Evolutionary conservation across 2,888 invertebrate genomes (phyloP).

Genomic region (Vandiemenella viatica): DNA sequence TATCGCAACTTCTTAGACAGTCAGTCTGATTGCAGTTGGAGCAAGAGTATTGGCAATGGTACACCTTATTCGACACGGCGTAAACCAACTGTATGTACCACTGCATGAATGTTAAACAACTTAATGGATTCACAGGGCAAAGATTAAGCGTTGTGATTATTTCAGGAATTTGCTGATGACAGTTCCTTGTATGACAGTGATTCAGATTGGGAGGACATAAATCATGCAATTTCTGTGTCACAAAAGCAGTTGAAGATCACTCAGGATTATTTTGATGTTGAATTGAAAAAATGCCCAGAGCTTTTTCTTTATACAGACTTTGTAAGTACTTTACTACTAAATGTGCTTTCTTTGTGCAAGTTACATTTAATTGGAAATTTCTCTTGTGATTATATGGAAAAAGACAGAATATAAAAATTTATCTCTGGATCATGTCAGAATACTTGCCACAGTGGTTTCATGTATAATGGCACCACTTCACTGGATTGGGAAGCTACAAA

Average conservation of each 20-base stretch:
- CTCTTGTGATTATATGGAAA: no score
- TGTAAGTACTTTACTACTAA: no score
- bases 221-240: slow-evolving; percentile 46
- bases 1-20: slow-evolving; percentile 80
- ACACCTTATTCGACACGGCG: slow-evolving; percentile 8
- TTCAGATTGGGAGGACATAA: slow-evolving; percentile 49
- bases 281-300: slow-evolving; percentile 29
- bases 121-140: neutral
- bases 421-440: no score
- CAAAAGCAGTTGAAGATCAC: slow-evolving; percentile 43
- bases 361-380: no score
- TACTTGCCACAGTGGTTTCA: no score
- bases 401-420: no score
- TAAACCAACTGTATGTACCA: slow-evolving; percentile 6
- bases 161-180: slow-evolving; percentile 17
- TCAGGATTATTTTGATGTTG: slow-evolving; percentile 39
- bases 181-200: slow-evolving; percentile 35
- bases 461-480: no score
- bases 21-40: slow-evolving; percentile 66
- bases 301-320: no score
- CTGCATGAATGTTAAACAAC: neutral
- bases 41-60: slow-evolving; percentile 7
- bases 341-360: no score
- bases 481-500: no score
- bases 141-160: no score